These are phyloP conservation scores for Halocaridina rubra DNA, from an alignment of 2,888 invertebrate species.

Conservation along the genomic window DNA sequence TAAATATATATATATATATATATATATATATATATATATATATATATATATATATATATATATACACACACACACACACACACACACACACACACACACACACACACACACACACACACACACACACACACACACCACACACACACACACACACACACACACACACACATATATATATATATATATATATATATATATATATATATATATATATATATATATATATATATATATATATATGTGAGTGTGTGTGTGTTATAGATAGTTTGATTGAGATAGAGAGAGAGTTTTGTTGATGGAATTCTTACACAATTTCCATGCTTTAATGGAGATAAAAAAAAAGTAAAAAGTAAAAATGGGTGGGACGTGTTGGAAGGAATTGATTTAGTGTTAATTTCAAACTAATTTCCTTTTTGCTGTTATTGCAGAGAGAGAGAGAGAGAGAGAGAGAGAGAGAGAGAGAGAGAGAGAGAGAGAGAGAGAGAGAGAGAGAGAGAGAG, in stretches of 20 bases:
- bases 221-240: not conserved
- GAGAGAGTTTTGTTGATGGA: not conserved
- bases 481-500: not conserved
- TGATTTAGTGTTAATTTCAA: too few relatives aligned
- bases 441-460: not conserved
- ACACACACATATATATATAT: not conserved
- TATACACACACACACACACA: not conserved
- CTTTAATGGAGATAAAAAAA: too few relatives aligned
- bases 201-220: not conserved
- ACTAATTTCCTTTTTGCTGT: too few relatives aligned
- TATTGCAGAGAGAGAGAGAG: too few relatives aligned
- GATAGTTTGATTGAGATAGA: not conserved
- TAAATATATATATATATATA: not conserved
- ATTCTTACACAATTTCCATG: too few relatives aligned
- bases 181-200: not conserved
- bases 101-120: constrained; percentile 11
- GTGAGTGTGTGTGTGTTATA: not conserved
- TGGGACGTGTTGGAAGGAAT: too few relatives aligned
- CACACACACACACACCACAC: too few relatives aligned
- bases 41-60: constrained; percentile 3
- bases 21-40: constrained; percentile 18
- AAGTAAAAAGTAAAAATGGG: too few relatives aligned
- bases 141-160: too few relatives aligned
- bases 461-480: not conserved
- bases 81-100: constrained; percentile 9